Percentiles rank a stretch among this genome's conserved stretches.
phyloP scores from a whole-genome alignment of 2,797 vertebrate genomes.

The Strix occidentalis region DNA sequence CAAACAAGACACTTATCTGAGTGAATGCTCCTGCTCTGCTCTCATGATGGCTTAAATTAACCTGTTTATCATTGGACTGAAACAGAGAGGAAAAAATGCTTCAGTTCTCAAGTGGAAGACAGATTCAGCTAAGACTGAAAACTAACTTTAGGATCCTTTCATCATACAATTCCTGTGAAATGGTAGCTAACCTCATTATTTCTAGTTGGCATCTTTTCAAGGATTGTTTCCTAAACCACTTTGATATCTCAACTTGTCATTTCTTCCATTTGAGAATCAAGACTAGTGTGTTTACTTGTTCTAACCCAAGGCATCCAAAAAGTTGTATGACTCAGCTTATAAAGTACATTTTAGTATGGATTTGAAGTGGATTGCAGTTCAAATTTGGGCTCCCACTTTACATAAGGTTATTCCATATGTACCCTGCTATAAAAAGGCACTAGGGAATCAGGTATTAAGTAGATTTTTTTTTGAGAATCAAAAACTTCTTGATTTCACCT shows the following conservation, averaged over 20 bases:
- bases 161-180: not conserved
- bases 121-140: not conserved
- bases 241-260: not conserved
- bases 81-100: not conserved
- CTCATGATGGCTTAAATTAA: not conserved
- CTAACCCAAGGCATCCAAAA: not conserved
- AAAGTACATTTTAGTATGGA: not conserved
- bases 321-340: not conserved
- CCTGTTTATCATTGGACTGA: not conserved
- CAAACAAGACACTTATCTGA: not conserved
- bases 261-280: not conserved
- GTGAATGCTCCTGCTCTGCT: not conserved
- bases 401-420: not conserved
- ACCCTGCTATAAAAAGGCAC: not conserved
- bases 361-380: not conserved
- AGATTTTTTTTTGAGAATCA: rapidly evolving
- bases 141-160: not conserved
- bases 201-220: not conserved
- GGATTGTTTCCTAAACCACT: not conserved
- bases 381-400: not conserved
- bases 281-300: not conserved
- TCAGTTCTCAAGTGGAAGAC: not conserved
- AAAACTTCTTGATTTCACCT: not conserved
- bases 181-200: not conserved
- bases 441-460: not conserved